These are phyloP conservation scores for Drosophila kurseongensis DNA, from an alignment of 1,140 invertebrate species.

Conservation along the genomic window DNA sequence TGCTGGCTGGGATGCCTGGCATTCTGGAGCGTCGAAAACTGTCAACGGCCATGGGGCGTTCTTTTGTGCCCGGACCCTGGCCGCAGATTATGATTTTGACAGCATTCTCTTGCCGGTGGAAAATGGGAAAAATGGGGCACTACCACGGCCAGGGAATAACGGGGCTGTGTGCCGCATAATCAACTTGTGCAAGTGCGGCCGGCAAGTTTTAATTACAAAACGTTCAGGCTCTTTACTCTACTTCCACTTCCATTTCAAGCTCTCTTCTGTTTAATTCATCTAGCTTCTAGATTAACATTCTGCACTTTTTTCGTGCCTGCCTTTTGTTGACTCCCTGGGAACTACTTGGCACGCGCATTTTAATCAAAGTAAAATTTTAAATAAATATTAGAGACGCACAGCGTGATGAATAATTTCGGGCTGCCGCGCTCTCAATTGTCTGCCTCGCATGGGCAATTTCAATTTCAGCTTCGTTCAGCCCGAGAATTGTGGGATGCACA, in stretches of 20 bases:
- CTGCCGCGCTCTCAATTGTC: constrained; percentile 46
- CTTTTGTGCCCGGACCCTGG: constrained; percentile 62
- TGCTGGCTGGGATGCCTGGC: constrained; percentile 48
- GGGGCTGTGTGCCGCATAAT: constrained; percentile 55
- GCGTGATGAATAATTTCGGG: constrained; percentile 69
- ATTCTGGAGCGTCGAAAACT: constrained; percentile 52
- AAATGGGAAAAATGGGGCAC: background rate
- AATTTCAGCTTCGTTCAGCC: constrained; percentile 49
- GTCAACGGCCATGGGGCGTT: constrained; percentile 64
- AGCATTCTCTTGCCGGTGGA: constrained; percentile 41
- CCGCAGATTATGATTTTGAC: constrained; percentile 79
- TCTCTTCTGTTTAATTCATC: constrained; percentile 68
- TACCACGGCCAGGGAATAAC: constrained; percentile 23
- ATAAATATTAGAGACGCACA: constrained; percentile 69
- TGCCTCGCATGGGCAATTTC: constrained; percentile 59
- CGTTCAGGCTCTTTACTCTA: constrained; percentile 22
- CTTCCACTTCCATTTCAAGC: constrained; percentile 8
- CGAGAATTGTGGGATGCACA: background rate
- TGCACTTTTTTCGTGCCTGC: constrained; percentile 8
- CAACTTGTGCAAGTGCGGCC: constrained; percentile 66
- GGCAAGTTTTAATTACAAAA: constrained; percentile 76
- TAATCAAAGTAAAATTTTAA: constrained; percentile 80
- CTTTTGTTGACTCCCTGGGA: constrained; percentile 47
- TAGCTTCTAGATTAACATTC: constrained; percentile 45
- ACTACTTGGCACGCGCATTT: constrained; percentile 66